These are phyloP conservation scores for Clavelina lepadiformis DNA, from an alignment of 23 tunicate species.

Conservation along the genomic window DNA sequence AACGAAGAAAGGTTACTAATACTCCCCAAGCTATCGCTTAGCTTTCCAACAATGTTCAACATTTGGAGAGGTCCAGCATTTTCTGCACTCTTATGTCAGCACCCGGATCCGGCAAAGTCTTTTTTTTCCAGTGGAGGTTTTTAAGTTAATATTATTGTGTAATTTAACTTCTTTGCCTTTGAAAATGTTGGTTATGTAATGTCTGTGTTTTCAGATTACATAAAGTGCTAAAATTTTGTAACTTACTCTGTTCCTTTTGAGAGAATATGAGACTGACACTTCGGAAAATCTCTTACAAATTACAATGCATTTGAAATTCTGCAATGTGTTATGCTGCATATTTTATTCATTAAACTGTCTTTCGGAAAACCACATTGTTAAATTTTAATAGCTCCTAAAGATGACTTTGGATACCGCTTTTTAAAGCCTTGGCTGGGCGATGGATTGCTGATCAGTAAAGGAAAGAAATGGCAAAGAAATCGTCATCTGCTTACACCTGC, in stretches of 20 bases:
- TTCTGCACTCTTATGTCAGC: constrained; percentile 1
- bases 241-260: too few relatives aligned
- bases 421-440: constrained; percentile 15
- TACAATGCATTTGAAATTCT: too few relatives aligned
- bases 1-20: background rate
- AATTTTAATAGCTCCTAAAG: constrained; percentile 11
- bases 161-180: too few relatives aligned
- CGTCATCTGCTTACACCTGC: constrained; percentile 10
- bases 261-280: too few relatives aligned
- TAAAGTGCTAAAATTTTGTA: background rate
- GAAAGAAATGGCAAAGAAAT: constrained; percentile 25
- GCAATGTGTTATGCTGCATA: too few relatives aligned
- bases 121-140: constrained; percentile 24
- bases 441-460: constrained; percentile 8
- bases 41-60: constrained; percentile 14
- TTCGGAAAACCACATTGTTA: background rate
- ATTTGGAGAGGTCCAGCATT: constrained; percentile 31
- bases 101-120: constrained; percentile 9
- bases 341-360: too few relatives aligned
- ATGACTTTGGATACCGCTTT: constrained; percentile 6
- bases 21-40: background rate
- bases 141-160: too few relatives aligned
- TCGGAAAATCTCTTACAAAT: too few relatives aligned
- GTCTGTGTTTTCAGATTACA: too few relatives aligned
- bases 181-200: too few relatives aligned